These are phyloP conservation scores for Gyrodactylus bullatarudis DNA, from an alignment of 1,140 invertebrate species.

Conservation along the genomic window DNA sequence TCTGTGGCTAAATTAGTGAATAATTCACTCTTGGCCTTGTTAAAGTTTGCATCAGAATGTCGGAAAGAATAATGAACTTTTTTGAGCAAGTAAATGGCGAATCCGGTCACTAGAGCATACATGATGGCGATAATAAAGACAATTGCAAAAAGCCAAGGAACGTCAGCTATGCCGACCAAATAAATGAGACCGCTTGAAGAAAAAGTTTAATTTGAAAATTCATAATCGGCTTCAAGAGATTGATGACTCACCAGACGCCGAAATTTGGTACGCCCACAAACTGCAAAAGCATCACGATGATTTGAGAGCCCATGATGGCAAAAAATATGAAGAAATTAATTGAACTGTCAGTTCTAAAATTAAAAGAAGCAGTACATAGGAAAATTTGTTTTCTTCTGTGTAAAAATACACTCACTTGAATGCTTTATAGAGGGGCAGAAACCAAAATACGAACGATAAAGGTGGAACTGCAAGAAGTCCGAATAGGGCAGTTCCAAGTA, in stretches of 20 bases:
- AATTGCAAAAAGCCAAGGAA: not conserved
- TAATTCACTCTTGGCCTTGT: not conserved
- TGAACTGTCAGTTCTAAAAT: conserved; percentile 41
- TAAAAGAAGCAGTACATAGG: too few species aligned
- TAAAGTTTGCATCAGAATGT: not conserved
- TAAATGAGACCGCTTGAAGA: not conserved
- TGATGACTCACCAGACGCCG: not conserved
- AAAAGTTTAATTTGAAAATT: not conserved
- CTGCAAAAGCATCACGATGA: not conserved
- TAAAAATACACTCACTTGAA: conserved; percentile 33
- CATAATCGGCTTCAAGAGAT: not conserved
- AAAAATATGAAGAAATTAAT: conserved; percentile 99
- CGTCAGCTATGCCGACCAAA: not conserved
- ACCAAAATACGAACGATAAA: conserved; percentile 90
- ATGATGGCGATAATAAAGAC: not conserved
- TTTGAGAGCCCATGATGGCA: not conserved
- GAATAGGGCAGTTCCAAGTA: conserved; percentile 53
- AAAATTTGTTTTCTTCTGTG: conserved; percentile 8
- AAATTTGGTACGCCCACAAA: not conserved
- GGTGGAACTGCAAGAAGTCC: conserved; percentile 68
- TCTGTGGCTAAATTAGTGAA: not conserved
- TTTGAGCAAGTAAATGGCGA: not conserved
- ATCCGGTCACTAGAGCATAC: not conserved
- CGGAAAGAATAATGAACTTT: not conserved
- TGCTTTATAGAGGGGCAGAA: conserved; percentile 45